Evolutionary conservation across 2,797 vertebrate genomes (phyloP), one percentile per base, ranked within the genome.

Genomic region (Nothura maculosa): DNA sequence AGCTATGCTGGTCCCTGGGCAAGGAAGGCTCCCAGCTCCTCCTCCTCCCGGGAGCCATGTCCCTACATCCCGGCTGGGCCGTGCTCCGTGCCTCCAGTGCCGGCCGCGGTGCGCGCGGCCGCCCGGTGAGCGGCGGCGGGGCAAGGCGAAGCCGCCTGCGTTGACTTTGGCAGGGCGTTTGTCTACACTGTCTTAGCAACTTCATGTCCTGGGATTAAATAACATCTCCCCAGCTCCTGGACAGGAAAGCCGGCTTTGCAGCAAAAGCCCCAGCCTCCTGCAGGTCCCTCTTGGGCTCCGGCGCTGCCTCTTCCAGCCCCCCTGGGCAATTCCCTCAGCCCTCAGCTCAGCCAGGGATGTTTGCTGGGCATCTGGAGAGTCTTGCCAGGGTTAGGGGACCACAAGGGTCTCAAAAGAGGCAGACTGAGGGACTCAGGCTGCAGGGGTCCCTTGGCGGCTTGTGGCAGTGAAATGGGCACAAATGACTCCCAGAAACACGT

Each of bases 181-280:
- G 92, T 95, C 96, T 94, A 95, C 81, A 92, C 69, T 87, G 91
- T 78, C 93, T 95, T 94, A 96, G 87, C 85, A 95, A 81, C 68
- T 87, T 58, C 91, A 81, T 93, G 91, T 96, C 91, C 87, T 87
- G 73, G 68, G 91, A 96, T 94, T 94, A 94, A 95, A 42, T 62
- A 92, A 83, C 69, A 80, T 48, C 93, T 95, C 89, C 85, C 38
- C 62, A 1, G 88, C 81, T 94, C 68, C 4, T 0, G n/a, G 54
- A 90, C 88, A 96, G 95, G 94, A 95, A 96, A 93, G 84, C 34
- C 25, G 1, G 90, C 83, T 95, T 92, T 95, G 64, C 2, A 4
- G 81, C 38, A 90, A 87, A 90, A 95, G 34, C 72, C 45, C 50
- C 2, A 0, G 30, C 5, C 52, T 25, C 34, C 2, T 32, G 30